Conservation (phyloP, 30 jellyfish, hydroid and myxozoan species). For the Pelagia noctiluca region DNA sequence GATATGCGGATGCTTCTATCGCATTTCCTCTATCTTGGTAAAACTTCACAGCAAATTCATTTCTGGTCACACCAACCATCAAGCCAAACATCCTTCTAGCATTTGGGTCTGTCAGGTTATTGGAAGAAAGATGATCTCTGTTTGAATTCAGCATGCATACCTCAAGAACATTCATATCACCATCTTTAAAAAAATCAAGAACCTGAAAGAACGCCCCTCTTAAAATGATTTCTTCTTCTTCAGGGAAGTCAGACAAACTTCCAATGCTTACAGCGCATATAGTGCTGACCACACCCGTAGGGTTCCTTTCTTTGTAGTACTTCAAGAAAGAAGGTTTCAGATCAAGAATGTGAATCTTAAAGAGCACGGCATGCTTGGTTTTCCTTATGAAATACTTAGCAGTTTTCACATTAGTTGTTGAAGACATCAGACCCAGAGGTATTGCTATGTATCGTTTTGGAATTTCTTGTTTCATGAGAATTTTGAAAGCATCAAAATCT, state of each 20-base stretch:
- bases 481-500: conserved; percentile 61
- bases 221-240: conserved; percentile 75
- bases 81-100: conserved; percentile 88
- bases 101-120: conserved; percentile 63
- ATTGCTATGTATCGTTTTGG: conserved; percentile 82
- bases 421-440: conserved; percentile 87
- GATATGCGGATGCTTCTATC: conserved; percentile 65
- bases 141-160: conserved; percentile 87
- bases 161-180: conserved; percentile 67
- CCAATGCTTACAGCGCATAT: conserved; percentile 85
- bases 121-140: conserved; percentile 84
- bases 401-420: conserved; percentile 40
- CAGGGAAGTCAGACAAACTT: conserved; percentile 73
- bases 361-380: conserved; percentile 57
- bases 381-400: conserved; percentile 62
- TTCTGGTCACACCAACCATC: conserved; percentile 86
- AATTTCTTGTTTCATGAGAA: conserved; percentile 49
- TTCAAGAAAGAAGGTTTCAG: conserved; percentile 54
- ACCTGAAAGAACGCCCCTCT: conserved; percentile 93
- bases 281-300: conserved; percentile 84
- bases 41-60: conserved; percentile 68
- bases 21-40: conserved; percentile 52
- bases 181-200: conserved; percentile 65
- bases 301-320: conserved; percentile 60
- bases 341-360: conserved; percentile 75